Base-by-base conservation (phyloP, 2,113 vertebrate species). In the Cavia aperea region DNA sequence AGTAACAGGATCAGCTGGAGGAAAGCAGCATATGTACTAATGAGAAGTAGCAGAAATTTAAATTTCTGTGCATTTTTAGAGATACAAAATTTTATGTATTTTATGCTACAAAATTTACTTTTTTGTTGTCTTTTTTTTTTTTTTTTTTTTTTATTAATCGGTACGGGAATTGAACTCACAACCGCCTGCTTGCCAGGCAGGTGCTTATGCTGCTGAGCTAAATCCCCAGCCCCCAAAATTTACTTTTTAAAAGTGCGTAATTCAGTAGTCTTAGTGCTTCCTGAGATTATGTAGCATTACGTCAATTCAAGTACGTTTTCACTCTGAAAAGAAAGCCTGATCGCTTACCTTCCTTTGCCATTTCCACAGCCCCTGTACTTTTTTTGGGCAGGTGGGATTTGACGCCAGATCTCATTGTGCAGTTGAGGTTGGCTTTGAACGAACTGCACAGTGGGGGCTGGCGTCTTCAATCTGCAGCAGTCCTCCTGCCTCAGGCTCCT, bases 21-120 rank as follows among this genome's bases (percentile, higher is more conserved):
- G 88, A 96, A 79, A 89, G 15, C 73, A 79, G 49, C 15, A 31
- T 54, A 56, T 90, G 90, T 86, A 73, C 65, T 56, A 31, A 43
- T 77, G 62, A 62, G 88, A 86, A 88, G 84, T 75, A 66, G 62
- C 46, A 77, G 51, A 81, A 82, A 86, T 46, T 73, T 92, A 87
- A 66, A 70, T 84, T 94, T 90, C 62, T 56, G 4, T 23, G n/a
- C 26, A 18, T 88, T 93, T 51, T 87, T 93, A 33, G 58, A 92
- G 56, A n/a, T 91, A 29, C 15, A 81, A 39, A 39, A 39, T 51
- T 39, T 88, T 23, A 36, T 68, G 4, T 13, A 39, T 39, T 39
- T 39, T 39, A 39, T 39, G 39, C 39, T 39, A 39, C 39, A 39
- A 39, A 39, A 39, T 39, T 39, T 39, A 39, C 39, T 39, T 39